Evolutionary conservation across 2,888 invertebrate species (phyloP).

Genomic region (Apeira syringaria): DNA sequence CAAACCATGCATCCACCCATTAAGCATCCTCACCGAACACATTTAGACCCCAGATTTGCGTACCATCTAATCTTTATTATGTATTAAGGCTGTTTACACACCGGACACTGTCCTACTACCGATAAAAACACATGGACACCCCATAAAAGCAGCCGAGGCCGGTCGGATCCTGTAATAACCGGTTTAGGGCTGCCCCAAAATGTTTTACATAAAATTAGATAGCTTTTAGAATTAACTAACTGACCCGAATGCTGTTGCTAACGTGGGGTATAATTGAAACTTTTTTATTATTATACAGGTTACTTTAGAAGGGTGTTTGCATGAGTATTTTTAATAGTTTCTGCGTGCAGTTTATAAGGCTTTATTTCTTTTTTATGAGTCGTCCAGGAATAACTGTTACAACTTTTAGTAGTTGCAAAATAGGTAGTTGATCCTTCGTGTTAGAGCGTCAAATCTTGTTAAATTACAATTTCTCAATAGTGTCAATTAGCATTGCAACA

Average conservation of each 20-base stretch:
- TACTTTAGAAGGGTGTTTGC: not conserved
- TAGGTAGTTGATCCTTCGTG: too few relatives aligned
- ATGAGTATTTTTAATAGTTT: not conserved
- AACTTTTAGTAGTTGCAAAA: too few relatives aligned
- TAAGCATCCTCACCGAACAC: not conserved
- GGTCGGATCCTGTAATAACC: constrained; percentile 55
- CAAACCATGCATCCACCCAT: not conserved
- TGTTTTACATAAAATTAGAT: constrained; percentile 35
- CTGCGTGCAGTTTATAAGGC: too few relatives aligned
- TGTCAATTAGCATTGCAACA: too few relatives aligned
- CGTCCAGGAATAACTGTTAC: too few relatives aligned
- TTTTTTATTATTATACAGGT: constrained; percentile 20
- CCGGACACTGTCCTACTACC: constrained; percentile 33
- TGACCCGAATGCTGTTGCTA: constrained; percentile 17
- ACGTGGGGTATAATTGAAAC: constrained; percentile 28
- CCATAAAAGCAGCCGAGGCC: constrained; percentile 30
- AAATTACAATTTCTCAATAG: too few relatives aligned
- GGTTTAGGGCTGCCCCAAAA: constrained; percentile 35
- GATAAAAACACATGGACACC: constrained; percentile 47
- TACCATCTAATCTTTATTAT: constrained; percentile 35
- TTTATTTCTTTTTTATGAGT: too few relatives aligned
- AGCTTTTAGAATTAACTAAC: constrained; percentile 31
- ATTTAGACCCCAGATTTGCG: constrained; percentile 13
- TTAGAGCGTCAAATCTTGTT: too few relatives aligned
- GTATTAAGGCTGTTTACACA: constrained; percentile 24